phyloP scores from a whole-genome alignment of 1,140 invertebrate genomes.

The Melanaphis sacchari region DNA sequence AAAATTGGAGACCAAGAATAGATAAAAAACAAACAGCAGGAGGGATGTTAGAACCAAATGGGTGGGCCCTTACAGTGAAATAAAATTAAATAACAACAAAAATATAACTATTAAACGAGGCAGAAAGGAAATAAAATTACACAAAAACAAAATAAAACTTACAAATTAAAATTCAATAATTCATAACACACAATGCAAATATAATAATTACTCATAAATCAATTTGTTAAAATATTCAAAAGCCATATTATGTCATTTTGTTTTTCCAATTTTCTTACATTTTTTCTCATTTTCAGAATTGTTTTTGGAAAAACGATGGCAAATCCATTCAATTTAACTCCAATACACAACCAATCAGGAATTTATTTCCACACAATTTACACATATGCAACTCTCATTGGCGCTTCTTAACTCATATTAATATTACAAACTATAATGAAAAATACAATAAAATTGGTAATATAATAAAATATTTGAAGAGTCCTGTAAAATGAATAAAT shows the following conservation, averaged over 20 bases:
- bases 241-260: no score
- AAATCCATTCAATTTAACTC: not conserved
- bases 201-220: no score
- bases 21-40: not conserved
- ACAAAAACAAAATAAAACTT: no score
- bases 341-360: slow-evolving; percentile 57
- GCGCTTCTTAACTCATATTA: not conserved
- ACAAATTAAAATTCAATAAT: no score
- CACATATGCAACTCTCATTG: not conserved
- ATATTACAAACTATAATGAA: not conserved
- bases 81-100: not conserved
- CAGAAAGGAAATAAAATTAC: not conserved
- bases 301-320: no score
- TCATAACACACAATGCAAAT: no score
- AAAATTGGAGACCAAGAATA: not conserved
- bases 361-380: slow-evolving; percentile 57
- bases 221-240: no score
- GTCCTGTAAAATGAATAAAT: not conserved
- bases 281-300: no score
- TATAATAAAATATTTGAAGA: not conserved
- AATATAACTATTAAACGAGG: not conserved
- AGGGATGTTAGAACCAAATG: not conserved
- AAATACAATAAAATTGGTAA: not conserved
- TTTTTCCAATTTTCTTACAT: no score
- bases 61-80: not conserved